phyloP scores from a whole-genome alignment of 2,113 vertebrate genomes.

The Carassius gibelio region DNA sequence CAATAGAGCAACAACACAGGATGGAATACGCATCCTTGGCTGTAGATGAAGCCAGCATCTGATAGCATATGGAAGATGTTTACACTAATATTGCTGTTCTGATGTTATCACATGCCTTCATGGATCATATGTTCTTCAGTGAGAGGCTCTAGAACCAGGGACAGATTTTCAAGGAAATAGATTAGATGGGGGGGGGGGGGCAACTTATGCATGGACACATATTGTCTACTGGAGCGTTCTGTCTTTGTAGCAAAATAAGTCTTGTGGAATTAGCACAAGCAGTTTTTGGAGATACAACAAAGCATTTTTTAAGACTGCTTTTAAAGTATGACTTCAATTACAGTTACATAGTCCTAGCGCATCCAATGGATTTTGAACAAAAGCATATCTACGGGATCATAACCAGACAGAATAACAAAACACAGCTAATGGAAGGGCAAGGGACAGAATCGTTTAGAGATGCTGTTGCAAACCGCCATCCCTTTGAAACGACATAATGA shows the following conservation, averaged over 20 bases:
- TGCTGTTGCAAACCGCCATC: background rate
- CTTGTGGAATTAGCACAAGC: background rate
- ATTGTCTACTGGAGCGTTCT: constrained; percentile 2
- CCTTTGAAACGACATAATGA: background rate
- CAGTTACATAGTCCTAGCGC: constrained; percentile 13
- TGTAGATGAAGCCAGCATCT: constrained; percentile 20
- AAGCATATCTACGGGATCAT: constrained; percentile 15
- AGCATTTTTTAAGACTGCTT: constrained; percentile 31
- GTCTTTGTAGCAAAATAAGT: constrained; percentile 25
- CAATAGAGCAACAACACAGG: constrained; percentile 60
- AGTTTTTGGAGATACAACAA: constrained; percentile 33
- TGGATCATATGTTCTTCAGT: constrained; percentile 56
- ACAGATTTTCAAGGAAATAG: constrained; percentile 31
- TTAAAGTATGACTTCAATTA: constrained; percentile 36
- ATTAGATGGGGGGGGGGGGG: constrained; percentile 11
- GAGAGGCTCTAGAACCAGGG: constrained; percentile 25
- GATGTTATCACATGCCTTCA: constrained; percentile 65
- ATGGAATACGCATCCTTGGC: constrained; percentile 7
- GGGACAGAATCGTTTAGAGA: background rate
- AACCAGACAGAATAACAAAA: constrained; percentile 15
- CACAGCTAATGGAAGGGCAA: constrained; percentile 14
- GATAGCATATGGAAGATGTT: constrained; percentile 70
- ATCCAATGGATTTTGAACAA: constrained; percentile 23
- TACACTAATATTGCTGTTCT: constrained; percentile 56
- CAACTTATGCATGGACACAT: constrained; percentile 19